These are phyloP conservation scores for Apteryx mantelli DNA, from an alignment of 2,113 vertebrate species.

Conservation along the genomic window DNA sequence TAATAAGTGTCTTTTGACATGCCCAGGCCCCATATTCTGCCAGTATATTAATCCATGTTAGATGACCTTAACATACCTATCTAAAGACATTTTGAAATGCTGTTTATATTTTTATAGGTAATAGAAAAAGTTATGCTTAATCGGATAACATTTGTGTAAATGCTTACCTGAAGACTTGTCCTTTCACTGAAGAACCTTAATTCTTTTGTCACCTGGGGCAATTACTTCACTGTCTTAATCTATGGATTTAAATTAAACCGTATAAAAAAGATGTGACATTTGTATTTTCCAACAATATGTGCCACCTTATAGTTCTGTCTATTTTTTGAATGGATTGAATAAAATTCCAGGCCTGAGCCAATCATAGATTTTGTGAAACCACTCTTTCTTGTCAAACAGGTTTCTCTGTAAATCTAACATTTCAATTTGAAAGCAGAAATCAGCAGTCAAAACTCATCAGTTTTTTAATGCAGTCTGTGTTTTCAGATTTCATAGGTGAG, in stretches of 20 bases:
- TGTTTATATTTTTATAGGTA: slow-evolving; percentile 78
- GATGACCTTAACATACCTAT: neutral
- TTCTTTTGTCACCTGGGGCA: slow-evolving; percentile 41
- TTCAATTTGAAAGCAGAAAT: slow-evolving; percentile 3
- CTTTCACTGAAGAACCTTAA: slow-evolving; percentile 19
- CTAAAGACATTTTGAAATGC: slow-evolving; percentile 49
- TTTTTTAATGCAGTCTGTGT: neutral
- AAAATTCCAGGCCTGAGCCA: slow-evolving; percentile 67
- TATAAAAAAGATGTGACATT: slow-evolving; percentile 55
- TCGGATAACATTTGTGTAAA: slow-evolving; percentile 36
- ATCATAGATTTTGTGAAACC: neutral
- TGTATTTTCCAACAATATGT: slow-evolving; percentile 58
- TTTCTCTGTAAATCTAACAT: neutral
- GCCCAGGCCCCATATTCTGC: neutral
- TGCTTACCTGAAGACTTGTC: slow-evolving; percentile 40
- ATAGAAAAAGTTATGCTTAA: slow-evolving; percentile 58
- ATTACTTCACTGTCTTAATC: slow-evolving; percentile 51
- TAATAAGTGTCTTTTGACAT: neutral
- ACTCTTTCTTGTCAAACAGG: neutral
- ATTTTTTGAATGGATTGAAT: slow-evolving; percentile 74
- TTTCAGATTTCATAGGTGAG: neutral
- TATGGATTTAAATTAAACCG: slow-evolving; percentile 56
- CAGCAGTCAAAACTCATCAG: neutral
- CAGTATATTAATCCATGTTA: neutral
- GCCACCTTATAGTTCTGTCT: slow-evolving; percentile 67